phyloP scores from a whole-genome alignment of 2,797 vertebrate genomes.

The Carcharodon carcharias region DNA sequence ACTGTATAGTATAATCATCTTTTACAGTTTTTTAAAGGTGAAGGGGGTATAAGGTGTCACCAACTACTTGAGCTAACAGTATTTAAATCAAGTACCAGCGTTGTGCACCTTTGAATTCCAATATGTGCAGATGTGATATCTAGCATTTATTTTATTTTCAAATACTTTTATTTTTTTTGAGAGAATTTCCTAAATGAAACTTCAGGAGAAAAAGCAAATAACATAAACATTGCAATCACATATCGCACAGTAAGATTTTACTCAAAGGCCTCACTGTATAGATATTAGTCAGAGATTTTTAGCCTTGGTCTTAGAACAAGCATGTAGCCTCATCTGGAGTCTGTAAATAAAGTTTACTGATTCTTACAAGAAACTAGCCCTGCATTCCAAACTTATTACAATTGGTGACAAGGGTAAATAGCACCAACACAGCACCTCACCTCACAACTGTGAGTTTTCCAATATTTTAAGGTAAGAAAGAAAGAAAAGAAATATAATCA shows the following conservation, averaged over 20 bases:
- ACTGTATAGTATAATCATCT: not conserved
- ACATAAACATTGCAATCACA: not conserved
- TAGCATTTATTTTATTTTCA: not conserved
- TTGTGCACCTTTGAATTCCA: not conserved
- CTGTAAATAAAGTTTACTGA: no score
- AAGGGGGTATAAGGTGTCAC: not conserved
- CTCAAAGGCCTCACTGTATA: not conserved
- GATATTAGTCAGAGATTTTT: not conserved
- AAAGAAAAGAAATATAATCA: no score
- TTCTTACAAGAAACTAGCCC: no score
- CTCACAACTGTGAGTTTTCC: no score
- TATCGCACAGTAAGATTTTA: not conserved
- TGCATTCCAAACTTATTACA: no score
- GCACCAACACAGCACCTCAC: no score
- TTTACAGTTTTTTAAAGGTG: not conserved
- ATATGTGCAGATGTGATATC: not conserved
- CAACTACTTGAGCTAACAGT: not conserved
- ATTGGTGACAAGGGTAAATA: no score
- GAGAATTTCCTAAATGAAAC: not conserved
- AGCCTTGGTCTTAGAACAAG: no score
- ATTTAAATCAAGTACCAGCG: not conserved
- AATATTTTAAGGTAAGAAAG: no score
- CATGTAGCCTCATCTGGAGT: no score
- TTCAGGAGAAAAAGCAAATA: not conserved
- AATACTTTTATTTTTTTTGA: not conserved